Conservation (phyloP, 2,797 vertebrate genomes). For the Clarias pachynema region DNA sequence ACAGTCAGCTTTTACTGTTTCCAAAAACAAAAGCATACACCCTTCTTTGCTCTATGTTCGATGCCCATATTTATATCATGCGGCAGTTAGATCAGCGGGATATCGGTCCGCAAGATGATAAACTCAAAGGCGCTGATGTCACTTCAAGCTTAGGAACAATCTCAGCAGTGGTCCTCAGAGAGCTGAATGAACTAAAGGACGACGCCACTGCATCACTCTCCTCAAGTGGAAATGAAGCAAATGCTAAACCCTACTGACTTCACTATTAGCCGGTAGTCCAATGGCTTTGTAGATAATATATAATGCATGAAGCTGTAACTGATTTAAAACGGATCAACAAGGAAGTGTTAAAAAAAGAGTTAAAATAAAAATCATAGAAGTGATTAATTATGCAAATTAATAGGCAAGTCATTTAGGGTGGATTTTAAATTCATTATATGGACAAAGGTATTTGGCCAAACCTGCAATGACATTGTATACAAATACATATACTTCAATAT, state of each 20-base stretch:
- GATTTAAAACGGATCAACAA: neutral
- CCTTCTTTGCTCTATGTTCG: neutral
- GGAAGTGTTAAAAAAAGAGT: neutral
- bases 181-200: neutral
- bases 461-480: too few relatives aligned
- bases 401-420: neutral
- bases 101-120: neutral
- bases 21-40: neutral
- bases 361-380: neutral
- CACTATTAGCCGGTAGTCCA: neutral
- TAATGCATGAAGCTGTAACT: neutral
- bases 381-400: neutral
- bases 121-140: neutral
- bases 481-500: too few relatives aligned
- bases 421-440: neutral
- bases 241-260: neutral
- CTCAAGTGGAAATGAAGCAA: neutral
- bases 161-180: neutral
- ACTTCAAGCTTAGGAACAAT: neutral
- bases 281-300: neutral
- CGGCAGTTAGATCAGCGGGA: neutral
- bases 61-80: neutral
- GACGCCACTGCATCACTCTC: neutral
- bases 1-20: neutral
- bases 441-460: too few relatives aligned